A percentile compares a stretch with the other conserved stretches of the same genome.
Conservation (phyloP, 2,113 vertebrate genomes). For the Lepidothrix coronata region DNA sequence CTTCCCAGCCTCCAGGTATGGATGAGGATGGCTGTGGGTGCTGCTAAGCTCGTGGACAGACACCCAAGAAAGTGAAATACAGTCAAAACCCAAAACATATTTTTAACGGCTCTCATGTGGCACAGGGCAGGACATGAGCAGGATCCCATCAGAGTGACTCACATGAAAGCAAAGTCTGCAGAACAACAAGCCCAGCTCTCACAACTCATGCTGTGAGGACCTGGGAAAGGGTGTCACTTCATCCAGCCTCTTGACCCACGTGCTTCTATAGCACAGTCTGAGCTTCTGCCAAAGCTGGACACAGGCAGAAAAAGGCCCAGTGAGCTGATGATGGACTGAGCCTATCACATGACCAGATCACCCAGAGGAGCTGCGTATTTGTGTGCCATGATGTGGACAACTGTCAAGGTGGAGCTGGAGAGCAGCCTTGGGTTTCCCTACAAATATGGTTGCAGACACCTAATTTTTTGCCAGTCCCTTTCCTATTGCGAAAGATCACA, state of each 20-base stretch:
- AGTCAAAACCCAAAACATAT: fast-evolving
- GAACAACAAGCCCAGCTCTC: not conserved
- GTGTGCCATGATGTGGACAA: not conserved
- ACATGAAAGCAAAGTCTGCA: not conserved
- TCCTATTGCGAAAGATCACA: not conserved
- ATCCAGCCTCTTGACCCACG: not conserved
- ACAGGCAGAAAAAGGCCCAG: not conserved
- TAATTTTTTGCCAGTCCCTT: not conserved
- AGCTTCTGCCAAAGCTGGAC: not conserved
- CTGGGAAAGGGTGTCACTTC: not conserved
- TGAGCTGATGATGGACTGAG: not conserved
- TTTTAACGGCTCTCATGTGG: not conserved
- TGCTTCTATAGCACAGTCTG: not conserved
- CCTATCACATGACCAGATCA: not conserved
- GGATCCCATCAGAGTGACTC: not conserved
- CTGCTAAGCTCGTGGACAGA: not conserved
- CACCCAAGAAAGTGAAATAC: not conserved
- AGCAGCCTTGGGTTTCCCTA: not conserved
- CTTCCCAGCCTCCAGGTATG: fast-evolving
- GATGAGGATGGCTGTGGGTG: not conserved
- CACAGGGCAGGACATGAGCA: fast-evolving
- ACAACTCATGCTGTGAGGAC: not conserved
- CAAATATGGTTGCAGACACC: not conserved
- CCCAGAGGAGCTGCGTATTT: not conserved
- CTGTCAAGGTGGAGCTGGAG: not conserved